These are phyloP conservation scores for Diceros bicornis DNA, from an alignment of 2,797 vertebrate genomes.

Conservation along the genomic window DNA sequence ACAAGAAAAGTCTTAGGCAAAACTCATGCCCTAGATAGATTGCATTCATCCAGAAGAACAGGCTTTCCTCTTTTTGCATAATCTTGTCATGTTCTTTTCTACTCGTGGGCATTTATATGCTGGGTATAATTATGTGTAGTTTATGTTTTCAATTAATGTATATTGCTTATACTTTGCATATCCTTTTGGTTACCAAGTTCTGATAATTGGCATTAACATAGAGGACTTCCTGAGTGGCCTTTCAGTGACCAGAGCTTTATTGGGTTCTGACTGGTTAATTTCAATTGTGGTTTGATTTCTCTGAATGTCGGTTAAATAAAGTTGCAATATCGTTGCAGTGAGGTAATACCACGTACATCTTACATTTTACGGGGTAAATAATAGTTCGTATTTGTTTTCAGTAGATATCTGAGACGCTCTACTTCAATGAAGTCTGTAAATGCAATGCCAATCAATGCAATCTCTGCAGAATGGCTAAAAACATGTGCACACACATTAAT, in stretches of 20 bases:
- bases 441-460: background rate
- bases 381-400: constrained; percentile 16
- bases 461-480: background rate
- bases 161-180: background rate
- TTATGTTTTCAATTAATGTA: background rate
- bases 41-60: background rate
- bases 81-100: constrained; percentile 28
- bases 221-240: background rate
- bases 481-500: background rate
- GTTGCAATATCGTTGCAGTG: background rate
- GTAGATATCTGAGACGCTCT: background rate
- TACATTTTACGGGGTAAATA: background rate
- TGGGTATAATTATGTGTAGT: background rate
- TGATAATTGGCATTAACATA: background rate
- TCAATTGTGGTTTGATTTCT: constrained; percentile 14
- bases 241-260: background rate
- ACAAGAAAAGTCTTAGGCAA: background rate
- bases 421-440: background rate
- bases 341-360: background rate
- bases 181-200: background rate
- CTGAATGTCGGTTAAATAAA: constrained; percentile 8
- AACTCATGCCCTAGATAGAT: background rate
- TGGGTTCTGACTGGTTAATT: background rate
- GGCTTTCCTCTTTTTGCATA: background rate
- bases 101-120: background rate